phyloP scores from a whole-genome alignment of 2,113 vertebrate species.

The Cebus imitator region DNA sequence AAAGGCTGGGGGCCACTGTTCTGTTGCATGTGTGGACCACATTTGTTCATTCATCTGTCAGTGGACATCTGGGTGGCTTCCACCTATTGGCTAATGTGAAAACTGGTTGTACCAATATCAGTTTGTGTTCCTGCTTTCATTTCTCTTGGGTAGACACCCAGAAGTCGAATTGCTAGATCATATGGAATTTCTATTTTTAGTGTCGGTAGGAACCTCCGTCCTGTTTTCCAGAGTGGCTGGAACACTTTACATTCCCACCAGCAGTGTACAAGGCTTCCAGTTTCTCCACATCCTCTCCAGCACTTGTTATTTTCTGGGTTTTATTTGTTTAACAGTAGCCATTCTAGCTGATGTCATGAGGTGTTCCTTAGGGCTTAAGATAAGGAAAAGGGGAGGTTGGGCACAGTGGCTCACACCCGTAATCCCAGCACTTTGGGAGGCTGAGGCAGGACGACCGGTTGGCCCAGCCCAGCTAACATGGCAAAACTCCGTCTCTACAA shows the following conservation, averaged over 20 bases:
- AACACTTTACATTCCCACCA: neutral
- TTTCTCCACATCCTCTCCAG: neutral
- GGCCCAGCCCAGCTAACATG: too few species aligned
- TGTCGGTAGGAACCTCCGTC: neutral
- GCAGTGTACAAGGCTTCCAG: neutral
- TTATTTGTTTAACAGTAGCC: neutral
- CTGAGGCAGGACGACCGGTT: too few species aligned
- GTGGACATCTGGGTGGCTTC: neutral
- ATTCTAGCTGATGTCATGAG: too few species aligned
- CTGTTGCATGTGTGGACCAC: neutral
- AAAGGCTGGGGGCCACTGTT: too few species aligned
- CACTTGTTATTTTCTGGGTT: neutral
- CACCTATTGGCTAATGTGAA: neutral
- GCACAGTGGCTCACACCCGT: too few species aligned
- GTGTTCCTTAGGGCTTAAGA: too few species aligned
- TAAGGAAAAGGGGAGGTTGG: too few species aligned
- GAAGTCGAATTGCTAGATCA: neutral
- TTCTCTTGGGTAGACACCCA: neutral
- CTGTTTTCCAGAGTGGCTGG: neutral
- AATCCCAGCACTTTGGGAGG: too few species aligned
- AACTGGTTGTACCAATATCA: neutral
- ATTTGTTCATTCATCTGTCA: fast-evolving
- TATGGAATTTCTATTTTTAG: too few species aligned
- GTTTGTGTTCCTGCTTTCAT: neutral
- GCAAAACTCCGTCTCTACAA: too few species aligned